Base-by-base conservation (phyloP, 2,113 vertebrate species). In the Spilogale gracilis region DNA sequence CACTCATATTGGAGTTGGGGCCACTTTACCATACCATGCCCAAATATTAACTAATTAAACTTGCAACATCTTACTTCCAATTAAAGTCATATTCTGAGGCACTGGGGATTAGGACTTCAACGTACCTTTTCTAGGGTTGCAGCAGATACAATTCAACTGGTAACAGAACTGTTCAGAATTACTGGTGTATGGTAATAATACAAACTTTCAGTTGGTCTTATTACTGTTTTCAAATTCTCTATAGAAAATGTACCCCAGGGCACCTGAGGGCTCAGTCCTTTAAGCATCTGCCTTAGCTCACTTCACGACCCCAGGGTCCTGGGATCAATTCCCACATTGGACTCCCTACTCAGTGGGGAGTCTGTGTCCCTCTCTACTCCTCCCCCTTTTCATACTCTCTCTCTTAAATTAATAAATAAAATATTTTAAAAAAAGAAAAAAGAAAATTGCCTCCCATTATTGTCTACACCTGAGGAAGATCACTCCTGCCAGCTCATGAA, bases 401-500 rank as follows among this genome's bases (percentile, higher is more conserved):
- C 58, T 17, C 25, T 63, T 25, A 63, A 63, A 63, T 63, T 32
- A 67, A 67, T 65, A 32, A 65, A 32, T 65, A 65, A 67, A 32
- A 67, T 16, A 11, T 65, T 65, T 0, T 32, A 32, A 67, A 32
- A 16, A 32, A 16, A 32, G 2, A 67, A 5, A 16, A 61, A 65
- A 65, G 27, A 65, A 65, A 63, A 65, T 30, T 56, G 63, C 63
- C 30, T 65, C 63, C 1, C 0, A 9, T 74, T 27, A 87, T 50
- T 21, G 38, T 13, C 16, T 18, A 32, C 16, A 74, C 17, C 25
- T 79, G 43, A 5, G 13, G 5, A 58, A 83, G 10, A 11, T 9
- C 9, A 20, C 0, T 0, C 3, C 43, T 11, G 38, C 48, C 73
- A 2, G 32, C 0, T 71, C 5, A 8, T 61, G 38, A 38, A n/a